Conservation (phyloP, 2,113 vertebrate genomes). For the Loxodonta africana region DNA sequence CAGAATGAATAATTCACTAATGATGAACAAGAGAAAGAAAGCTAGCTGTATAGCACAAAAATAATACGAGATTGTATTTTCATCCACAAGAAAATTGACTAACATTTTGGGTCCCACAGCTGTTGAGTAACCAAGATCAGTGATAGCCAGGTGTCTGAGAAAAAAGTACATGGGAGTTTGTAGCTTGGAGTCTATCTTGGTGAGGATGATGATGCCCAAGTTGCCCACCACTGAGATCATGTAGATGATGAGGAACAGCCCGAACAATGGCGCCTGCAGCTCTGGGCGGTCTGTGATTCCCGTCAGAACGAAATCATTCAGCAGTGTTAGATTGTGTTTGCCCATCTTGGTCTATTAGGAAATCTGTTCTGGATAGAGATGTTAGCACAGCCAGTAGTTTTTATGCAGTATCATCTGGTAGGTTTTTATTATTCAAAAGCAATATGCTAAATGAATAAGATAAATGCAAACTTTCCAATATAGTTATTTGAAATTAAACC, state of each 20-base stretch:
- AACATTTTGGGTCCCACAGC: background rate
- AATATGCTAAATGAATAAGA: background rate
- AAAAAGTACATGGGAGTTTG: conserved; percentile 65
- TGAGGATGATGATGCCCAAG: background rate
- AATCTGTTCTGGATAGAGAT: background rate
- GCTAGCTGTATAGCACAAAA: conserved; percentile 61
- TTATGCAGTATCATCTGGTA: background rate
- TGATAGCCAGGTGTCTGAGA: conserved; percentile 18
- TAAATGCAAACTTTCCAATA: background rate
- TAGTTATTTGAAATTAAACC: background rate
- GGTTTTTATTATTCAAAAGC: background rate
- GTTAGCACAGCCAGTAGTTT: background rate
- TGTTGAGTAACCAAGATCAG: conserved; percentile 62
- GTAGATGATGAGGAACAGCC: conserved; percentile 61
- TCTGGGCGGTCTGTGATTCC: conserved; percentile 55
- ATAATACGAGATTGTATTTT: background rate
- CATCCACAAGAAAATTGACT: background rate
- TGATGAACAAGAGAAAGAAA: conserved; percentile 49
- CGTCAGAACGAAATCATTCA: conserved; percentile 60
- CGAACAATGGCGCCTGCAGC: conserved; percentile 60
- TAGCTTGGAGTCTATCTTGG: conserved; percentile 5
- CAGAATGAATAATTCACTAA: conserved; percentile 70
- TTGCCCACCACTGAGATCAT: conserved; percentile 54
- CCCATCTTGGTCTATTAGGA: background rate
- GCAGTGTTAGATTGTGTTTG: background rate